Evolutionary conservation across 2,888 invertebrate genomes (phyloP), one percentile per base, ranked within the genome.

Genomic region (Zelleria hepariella): DNA sequence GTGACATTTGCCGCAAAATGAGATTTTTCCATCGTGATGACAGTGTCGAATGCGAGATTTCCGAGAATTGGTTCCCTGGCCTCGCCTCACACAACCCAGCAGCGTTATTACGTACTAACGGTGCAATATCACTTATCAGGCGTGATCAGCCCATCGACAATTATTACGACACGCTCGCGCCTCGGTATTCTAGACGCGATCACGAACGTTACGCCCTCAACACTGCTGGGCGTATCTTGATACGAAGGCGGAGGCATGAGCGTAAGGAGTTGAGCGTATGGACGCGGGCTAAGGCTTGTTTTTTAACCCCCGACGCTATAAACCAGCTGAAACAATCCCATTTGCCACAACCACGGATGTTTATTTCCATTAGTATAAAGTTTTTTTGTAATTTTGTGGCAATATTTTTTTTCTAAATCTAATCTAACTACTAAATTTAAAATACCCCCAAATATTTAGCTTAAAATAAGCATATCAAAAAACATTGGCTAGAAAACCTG

Each of bases 161-260:
- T 80, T 53, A 53, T 80, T 55, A 55, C 74, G 67, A 68, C 70
- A 73, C 68, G 66, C 63, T 63, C 63, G 55, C 63, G 57, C n/a
- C n/a, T 42, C 15, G 62, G 67, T 68, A 69, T 54, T 70, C 70
- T 66, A 68, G 27, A 10, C 63, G 69, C 69, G 71, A 79, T 82
- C 81, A 79, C 78, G 80, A 78, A 68, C 66, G 71, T 64, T 48
- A 72, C 80, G 78, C 79, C 80, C 68, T 68, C 71, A 66, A 68
- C 68, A 64, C 65, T 69, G 62, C 65, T 64, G 61, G 68, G 66
- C 66, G 63, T 67, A 74, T 70, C 71, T 69, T 65, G 68, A 49
- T 49, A 20, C 18, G 53, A 23, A 15, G 15, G 53, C n/a, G 20
- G 21, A 7, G 7, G 21, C 6, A 10, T 32, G 32, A 7, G 32